Conservation (phyloP, 2,888 invertebrate species). For the Melieria omissa region DNA sequence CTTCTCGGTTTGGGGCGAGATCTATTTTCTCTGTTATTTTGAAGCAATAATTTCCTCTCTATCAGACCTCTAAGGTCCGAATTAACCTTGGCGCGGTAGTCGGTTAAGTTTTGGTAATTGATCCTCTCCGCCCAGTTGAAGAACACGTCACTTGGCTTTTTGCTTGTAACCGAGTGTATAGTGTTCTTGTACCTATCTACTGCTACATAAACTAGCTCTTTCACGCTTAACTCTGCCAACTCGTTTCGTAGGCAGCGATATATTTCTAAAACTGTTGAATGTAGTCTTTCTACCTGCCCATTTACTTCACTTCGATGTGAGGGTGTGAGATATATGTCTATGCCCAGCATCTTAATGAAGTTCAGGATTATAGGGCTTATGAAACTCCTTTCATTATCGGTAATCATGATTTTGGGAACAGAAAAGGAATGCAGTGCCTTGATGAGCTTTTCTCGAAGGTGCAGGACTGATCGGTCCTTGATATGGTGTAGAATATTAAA, state of each 20-base stretch:
- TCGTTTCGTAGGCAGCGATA: constrained; percentile 17
- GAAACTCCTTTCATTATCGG: too few species aligned
- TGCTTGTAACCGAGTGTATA: constrained; percentile 21
- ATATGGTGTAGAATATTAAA: too few species aligned
- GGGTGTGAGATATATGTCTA: too few species aligned
- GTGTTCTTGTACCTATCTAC: constrained; percentile 18
- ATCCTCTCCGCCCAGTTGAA: constrained; percentile 6
- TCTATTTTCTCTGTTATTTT: too few species aligned
- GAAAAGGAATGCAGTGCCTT: constrained; percentile 13
- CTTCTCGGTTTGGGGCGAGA: too few species aligned
- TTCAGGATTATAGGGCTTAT: too few species aligned
- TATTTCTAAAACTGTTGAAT: constrained; percentile 25
- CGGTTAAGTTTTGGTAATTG: constrained; percentile 17
- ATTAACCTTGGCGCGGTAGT: not conserved
- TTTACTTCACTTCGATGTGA: constrained; percentile 2
- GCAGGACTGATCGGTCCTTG: not conserved
- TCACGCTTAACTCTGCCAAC: constrained; percentile 19
- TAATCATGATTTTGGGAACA: too few species aligned
- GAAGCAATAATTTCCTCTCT: too few species aligned
- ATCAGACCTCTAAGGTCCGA: too few species aligned
- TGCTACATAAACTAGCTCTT: constrained; percentile 13
- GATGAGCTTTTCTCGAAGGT: constrained; percentile 8
- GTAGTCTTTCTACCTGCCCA: constrained; percentile 8
- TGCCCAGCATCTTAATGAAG: constrained; percentile 18
- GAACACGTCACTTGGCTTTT: constrained; percentile 19